Evolutionary conservation across 92 coral and sea anemone genomes (phyloP).

Genomic region (Bergia puertoricense): DNA sequence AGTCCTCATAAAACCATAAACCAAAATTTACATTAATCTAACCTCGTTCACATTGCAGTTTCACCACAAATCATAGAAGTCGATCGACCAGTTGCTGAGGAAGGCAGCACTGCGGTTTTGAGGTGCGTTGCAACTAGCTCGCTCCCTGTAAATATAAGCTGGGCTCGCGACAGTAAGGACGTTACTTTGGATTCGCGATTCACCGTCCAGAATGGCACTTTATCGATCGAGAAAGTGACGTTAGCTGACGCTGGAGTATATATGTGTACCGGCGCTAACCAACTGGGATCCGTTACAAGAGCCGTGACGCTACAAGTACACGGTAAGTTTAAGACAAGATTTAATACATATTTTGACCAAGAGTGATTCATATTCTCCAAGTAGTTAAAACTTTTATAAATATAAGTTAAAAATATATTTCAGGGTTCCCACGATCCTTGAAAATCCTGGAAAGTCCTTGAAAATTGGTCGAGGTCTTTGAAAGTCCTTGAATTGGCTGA

Average conservation of each 20-base stretch:
- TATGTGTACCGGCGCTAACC: background rate
- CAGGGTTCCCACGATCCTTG: too few relatives aligned
- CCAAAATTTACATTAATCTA: too few relatives aligned
- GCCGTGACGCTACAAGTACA: slow-evolving; percentile 13
- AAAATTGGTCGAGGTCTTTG: too few relatives aligned
- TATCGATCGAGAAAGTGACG: background rate
- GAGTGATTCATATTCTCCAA: too few relatives aligned
- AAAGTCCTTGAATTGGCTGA: too few relatives aligned
- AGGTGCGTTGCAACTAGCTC: slow-evolving; percentile 31
- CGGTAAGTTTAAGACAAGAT: background rate
- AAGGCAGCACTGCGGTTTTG: background rate
- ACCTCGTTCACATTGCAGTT: background rate
- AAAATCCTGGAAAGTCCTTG: too few relatives aligned
- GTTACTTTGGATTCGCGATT: slow-evolving; percentile 16
- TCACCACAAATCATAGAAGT: slow-evolving; percentile 18
- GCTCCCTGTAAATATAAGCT: slow-evolving; percentile 27
- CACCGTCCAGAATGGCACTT: slow-evolving; percentile 14
- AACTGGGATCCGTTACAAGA: slow-evolving; percentile 11
- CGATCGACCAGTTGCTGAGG: slow-evolving; percentile 3
- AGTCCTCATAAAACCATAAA: too few relatives aligned
- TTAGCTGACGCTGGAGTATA: slow-evolving; percentile 5
- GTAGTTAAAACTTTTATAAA: too few relatives aligned
- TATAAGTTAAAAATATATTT: too few relatives aligned
- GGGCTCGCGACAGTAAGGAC: slow-evolving; percentile 30
- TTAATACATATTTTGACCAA: too few relatives aligned